Evolutionary conservation across 2,113 vertebrate species (phyloP).

Genomic region (Salvelinus alpinus): DNA sequence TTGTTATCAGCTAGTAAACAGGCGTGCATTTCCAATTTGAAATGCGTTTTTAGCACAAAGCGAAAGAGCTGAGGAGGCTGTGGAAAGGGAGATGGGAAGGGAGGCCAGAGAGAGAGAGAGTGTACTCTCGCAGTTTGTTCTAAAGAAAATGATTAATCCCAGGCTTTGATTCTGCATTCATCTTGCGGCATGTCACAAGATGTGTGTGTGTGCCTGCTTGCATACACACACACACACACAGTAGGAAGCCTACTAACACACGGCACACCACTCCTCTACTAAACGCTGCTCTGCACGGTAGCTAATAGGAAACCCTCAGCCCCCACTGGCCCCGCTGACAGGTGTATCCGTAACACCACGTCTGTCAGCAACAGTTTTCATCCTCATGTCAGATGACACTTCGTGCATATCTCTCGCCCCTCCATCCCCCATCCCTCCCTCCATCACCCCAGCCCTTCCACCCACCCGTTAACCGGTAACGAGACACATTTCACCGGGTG

Average conservation of each 20-base stretch:
- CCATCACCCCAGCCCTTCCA: constrained; percentile 10
- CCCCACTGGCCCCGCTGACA: constrained; percentile 39
- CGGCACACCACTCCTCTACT: constrained; percentile 26
- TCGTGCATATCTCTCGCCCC: background rate
- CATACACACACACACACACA: constrained; percentile 13
- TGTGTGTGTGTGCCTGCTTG: constrained; percentile 29
- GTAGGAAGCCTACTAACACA: constrained; percentile 19
- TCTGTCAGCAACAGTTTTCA: constrained; percentile 54
- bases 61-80: background rate
- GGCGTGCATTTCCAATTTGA: constrained; percentile 50
- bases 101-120: constrained; percentile 21
- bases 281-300: constrained; percentile 43
- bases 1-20: constrained; percentile 60
- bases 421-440: background rate
- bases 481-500: constrained; percentile 46
- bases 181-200: constrained; percentile 49
- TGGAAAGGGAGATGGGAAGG: constrained; percentile 12
- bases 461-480: constrained; percentile 43
- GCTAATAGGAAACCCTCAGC: constrained; percentile 55
- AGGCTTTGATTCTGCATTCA: constrained; percentile 63
- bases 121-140: constrained; percentile 53
- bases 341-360: constrained; percentile 45
- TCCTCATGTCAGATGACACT: constrained; percentile 48
- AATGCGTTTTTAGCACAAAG: constrained; percentile 51
- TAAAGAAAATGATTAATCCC: constrained; percentile 67